Evolutionary conservation across 2,888 invertebrate genomes (phyloP).

Genomic region (Amphipoea lucens): DNA sequence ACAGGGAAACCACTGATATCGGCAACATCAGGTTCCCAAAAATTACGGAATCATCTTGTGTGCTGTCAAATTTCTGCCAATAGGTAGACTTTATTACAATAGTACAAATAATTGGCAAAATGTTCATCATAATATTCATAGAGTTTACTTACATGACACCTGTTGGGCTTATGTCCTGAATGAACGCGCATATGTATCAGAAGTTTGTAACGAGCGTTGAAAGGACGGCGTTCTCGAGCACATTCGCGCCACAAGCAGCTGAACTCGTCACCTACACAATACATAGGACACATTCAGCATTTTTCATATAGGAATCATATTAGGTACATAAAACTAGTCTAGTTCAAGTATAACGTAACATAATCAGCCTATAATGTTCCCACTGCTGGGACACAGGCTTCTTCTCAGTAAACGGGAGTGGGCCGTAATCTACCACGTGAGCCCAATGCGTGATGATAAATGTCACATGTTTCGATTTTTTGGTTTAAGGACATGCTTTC

Average conservation of each 20-base stretch:
- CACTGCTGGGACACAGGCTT: background rate
- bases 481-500: background rate
- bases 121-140: background rate
- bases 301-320: background rate
- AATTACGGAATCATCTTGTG: background rate
- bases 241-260: slow-evolving; percentile 98
- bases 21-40: background rate
- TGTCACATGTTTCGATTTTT: background rate
- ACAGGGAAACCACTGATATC: too few species aligned
- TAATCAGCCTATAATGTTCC: background rate
- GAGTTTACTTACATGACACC: slow-evolving; percentile 96
- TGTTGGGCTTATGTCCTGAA: slow-evolving; percentile 99
- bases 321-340: background rate
- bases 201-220: slow-evolving; percentile 99
- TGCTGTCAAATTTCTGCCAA: background rate
- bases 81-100: background rate
- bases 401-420: background rate
- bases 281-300: background rate
- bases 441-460: background rate
- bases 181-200: slow-evolving; percentile 99
- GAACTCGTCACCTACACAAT: slow-evolving; percentile 93
- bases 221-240: slow-evolving; percentile 96
- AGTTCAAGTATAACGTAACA: background rate
- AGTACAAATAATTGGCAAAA: background rate
- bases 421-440: background rate